These are phyloP conservation scores for Euproctis similis DNA, from an alignment of 2,888 invertebrate species.

Conservation along the genomic window DNA sequence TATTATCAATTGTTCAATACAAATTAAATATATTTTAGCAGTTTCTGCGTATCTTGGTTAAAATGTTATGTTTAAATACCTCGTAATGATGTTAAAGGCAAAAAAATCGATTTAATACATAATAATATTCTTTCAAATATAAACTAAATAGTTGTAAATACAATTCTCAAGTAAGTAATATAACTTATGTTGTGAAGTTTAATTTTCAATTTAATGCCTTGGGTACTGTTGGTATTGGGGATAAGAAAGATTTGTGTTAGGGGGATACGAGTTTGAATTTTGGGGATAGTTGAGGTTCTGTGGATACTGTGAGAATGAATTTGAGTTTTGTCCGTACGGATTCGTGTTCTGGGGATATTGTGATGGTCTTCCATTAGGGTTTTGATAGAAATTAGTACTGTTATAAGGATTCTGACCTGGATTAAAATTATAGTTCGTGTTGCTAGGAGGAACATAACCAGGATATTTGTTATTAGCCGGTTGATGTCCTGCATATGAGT, in stretches of 20 bases:
- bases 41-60: no score
- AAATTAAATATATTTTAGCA: no score
- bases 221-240: conserved; percentile 6
- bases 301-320: conserved; percentile 3
- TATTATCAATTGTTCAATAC: no score
- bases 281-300: not conserved
- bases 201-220: not conserved
- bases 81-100: no score
- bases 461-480: conserved; percentile 10
- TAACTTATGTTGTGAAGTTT: no score
- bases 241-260: conserved; percentile 15
- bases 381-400: conserved; percentile 12
- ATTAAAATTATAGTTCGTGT: conserved; percentile 1
- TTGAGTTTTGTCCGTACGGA: conserved; percentile 1
- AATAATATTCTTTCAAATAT: no score
- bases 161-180: no score
- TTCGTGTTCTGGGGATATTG: conserved; percentile 14
- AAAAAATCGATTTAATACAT: no score
- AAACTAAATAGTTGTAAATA: no score
- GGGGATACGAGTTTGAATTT: conserved; percentile 2
- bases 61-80: no score
- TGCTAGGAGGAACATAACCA: not conserved
- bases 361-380: conserved; percentile 5
- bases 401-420: conserved; percentile 12
- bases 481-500: conserved; percentile 6